Conservation (phyloP, 2,797 vertebrate species). For the Loriculus beryllinus region DNA sequence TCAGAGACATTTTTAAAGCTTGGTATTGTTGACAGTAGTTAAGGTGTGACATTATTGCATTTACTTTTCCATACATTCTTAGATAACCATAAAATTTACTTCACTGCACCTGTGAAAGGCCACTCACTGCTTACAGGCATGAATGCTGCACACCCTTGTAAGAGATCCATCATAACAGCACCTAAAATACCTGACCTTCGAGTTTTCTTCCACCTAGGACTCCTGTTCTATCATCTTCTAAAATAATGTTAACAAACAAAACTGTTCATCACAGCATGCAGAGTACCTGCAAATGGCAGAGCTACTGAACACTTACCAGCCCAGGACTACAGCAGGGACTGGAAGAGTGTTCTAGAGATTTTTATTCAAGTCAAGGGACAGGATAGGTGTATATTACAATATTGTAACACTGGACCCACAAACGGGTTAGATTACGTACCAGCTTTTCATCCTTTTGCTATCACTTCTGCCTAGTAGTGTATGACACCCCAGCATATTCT, state of each 20-base stretch:
- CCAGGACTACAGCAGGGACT: neutral
- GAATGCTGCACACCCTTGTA: fast-evolving
- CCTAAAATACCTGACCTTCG: neutral
- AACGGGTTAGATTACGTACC: neutral
- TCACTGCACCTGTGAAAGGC: neutral
- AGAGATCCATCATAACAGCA: neutral
- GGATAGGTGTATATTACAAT: neutral
- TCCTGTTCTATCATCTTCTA: neutral
- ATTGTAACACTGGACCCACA: neutral
- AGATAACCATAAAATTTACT: neutral
- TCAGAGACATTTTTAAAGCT: neutral
- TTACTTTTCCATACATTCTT: neutral
- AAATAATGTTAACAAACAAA: neutral
- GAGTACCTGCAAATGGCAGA: neutral
- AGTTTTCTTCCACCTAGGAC: neutral
- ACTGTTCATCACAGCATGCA: neutral
- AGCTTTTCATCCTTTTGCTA: neutral
- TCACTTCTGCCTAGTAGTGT: neutral
- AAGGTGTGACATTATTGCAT: neutral
- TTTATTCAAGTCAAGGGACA: neutral
- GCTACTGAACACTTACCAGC: neutral
- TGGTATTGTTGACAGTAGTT: neutral
- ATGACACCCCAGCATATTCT: neutral
- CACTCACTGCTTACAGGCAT: neutral
- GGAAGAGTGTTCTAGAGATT: neutral